A percentile compares a stretch with the other conserved stretches of the same genome.
Evolutionary conservation across 1,140 invertebrate genomes (phyloP).

Genomic region (Reticulitermes speratus): DNA sequence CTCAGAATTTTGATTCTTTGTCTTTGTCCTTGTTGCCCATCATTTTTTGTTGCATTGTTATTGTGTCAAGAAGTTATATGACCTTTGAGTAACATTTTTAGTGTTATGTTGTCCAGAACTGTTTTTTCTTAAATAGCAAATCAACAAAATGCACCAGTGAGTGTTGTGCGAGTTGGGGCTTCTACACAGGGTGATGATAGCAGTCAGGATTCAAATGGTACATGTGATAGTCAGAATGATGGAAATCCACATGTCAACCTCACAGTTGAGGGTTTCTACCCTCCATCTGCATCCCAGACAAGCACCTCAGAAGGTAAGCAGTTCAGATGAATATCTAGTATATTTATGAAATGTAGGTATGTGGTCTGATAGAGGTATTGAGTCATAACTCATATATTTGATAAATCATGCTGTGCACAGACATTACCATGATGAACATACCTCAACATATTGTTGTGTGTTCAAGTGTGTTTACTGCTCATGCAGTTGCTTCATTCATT

Average conservation of each 20-base stretch:
- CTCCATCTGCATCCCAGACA: conserved; percentile 15
- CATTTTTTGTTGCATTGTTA: too few species aligned
- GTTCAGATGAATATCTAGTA: background rate
- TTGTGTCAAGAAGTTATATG: too few species aligned
- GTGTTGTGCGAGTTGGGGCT: conserved; percentile 49
- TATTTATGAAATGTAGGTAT: too few species aligned
- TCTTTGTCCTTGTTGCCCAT: too few species aligned
- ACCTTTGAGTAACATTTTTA: background rate
- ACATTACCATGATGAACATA: too few species aligned
- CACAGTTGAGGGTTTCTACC: conserved; percentile 38
- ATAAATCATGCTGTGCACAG: too few species aligned
- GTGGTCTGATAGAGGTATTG: too few species aligned
- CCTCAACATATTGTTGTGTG: too few species aligned
- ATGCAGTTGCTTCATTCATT: too few species aligned
- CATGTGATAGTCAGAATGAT: conserved; percentile 27
- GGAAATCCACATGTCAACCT: conserved; percentile 34
- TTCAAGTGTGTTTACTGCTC: too few species aligned
- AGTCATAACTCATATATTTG: too few species aligned
- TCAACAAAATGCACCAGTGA: conserved; percentile 51
- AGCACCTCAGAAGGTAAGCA: conserved; percentile 6
- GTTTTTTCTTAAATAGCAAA: conserved; percentile 45
- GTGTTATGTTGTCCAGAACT: background rate
- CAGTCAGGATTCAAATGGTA: conserved; percentile 30
- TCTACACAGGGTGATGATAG: conserved; percentile 31
- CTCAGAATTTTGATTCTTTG: too few species aligned